These are phyloP conservation scores for Orussus abietinus DNA, from an alignment of 1,140 invertebrate genomes.

Conservation along the genomic window DNA sequence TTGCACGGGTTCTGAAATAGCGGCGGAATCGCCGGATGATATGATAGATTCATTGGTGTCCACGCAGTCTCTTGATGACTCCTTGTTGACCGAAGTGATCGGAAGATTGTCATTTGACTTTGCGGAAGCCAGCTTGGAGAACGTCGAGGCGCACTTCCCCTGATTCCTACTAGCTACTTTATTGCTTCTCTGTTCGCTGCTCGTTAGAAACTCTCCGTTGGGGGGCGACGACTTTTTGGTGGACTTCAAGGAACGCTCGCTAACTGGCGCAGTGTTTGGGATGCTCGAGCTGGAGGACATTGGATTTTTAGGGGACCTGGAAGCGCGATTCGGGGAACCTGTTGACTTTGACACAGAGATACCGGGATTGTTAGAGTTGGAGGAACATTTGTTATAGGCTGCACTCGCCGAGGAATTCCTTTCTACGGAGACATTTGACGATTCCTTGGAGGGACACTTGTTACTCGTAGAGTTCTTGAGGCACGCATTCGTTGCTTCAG, in stretches of 20 bases:
- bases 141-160: too few relatives aligned
- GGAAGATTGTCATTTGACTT: too few relatives aligned
- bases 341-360: conserved; percentile 15
- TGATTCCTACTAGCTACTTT: conserved; percentile 17
- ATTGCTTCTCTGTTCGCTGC: conserved; percentile 4
- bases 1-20: too few relatives aligned
- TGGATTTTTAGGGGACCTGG: conserved; percentile 19
- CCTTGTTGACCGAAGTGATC: too few relatives aligned
- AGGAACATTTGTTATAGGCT: conserved; percentile 31
- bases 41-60: too few relatives aligned
- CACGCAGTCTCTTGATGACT: too few relatives aligned
- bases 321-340: conserved; percentile 17
- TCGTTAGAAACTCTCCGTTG: conserved; percentile 3
- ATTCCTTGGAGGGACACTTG: conserved; percentile 21
- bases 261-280: background rate
- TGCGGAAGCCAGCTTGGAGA: too few relatives aligned
- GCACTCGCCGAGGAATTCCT: background rate
- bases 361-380: conserved; percentile 23
- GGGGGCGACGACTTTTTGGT: conserved; percentile 16
- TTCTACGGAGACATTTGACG: background rate
- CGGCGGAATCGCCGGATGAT: too few relatives aligned
- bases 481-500: conserved; percentile 23
- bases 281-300: conserved; percentile 1
- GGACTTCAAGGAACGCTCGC: conserved; percentile 11
- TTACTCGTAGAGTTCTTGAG: conserved; percentile 18